Conservation (phyloP, 2,113 vertebrate species). For the Gadus macrocephalus region DNA sequence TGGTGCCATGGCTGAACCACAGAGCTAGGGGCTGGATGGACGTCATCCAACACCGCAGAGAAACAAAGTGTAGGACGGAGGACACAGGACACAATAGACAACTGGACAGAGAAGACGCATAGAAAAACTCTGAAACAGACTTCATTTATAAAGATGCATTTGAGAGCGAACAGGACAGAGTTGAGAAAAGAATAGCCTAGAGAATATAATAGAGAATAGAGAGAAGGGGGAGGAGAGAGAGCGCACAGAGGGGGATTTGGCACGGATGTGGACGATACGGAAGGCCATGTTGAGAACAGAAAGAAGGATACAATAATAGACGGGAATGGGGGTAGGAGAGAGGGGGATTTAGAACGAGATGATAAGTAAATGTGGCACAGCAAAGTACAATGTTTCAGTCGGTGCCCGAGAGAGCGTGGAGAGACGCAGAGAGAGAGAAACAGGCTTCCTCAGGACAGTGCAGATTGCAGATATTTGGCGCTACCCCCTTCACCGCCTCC, state of each 20-base stretch:
- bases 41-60: neutral
- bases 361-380: neutral
- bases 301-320: neutral
- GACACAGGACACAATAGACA: neutral
- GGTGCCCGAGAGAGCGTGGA: neutral
- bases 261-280: neutral
- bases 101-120: neutral
- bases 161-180: neutral
- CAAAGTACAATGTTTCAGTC: neutral
- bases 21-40: neutral
- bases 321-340: neutral
- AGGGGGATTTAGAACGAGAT: neutral
- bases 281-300: neutral
- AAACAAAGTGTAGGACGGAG: neutral
- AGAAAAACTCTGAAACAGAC: neutral
- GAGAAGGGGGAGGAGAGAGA: too few species aligned
- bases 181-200: too few species aligned
- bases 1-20: neutral
- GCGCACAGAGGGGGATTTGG: too few species aligned
- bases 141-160: neutral
- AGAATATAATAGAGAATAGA: too few species aligned
- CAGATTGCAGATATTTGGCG: neutral
- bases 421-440: neutral
- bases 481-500: neutral
- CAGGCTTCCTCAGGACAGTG: neutral